These are phyloP conservation scores for Sussaba pulchella DNA, from an alignment of 2,888 invertebrate genomes.

Conservation along the genomic window DNA sequence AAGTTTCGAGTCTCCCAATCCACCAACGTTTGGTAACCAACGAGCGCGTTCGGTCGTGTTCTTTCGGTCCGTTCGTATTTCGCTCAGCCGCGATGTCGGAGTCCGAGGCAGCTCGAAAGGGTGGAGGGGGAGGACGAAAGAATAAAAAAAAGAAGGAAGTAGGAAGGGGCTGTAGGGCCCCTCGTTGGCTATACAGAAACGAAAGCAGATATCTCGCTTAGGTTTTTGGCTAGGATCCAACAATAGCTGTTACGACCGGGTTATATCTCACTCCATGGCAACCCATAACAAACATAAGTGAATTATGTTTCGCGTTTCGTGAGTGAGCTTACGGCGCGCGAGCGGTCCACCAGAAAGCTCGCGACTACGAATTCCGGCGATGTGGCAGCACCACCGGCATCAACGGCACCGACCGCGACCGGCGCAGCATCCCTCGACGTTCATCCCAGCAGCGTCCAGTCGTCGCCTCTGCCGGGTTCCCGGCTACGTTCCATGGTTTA, in stretches of 20 bases:
- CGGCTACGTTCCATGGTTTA: slow-evolving; percentile 76
- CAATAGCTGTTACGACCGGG: slow-evolving; percentile 79
- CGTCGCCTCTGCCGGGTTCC: slow-evolving; percentile 31
- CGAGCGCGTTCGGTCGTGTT: slow-evolving; percentile 19
- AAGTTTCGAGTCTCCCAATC: background rate
- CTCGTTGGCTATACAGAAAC: slow-evolving; percentile 14
- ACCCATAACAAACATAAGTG: slow-evolving; percentile 83
- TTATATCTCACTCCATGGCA: slow-evolving; percentile 82
- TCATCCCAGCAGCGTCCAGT: too few relatives aligned
- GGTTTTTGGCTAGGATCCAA: slow-evolving; percentile 81
- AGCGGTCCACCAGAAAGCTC: slow-evolving; percentile 25
- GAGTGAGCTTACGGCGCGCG: slow-evolving; percentile 13
- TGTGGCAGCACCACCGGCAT: slow-evolving; percentile 1
- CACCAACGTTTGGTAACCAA: slow-evolving; percentile 18
- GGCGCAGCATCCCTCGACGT: too few relatives aligned
- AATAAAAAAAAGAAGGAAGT: too few relatives aligned
- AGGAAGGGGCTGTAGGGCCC: slow-evolving; percentile 23
- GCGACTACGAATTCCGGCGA: background rate
- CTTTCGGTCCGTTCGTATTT: slow-evolving; percentile 20
- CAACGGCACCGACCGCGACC: slow-evolving; percentile 22
- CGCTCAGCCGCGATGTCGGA: slow-evolving; percentile 1
- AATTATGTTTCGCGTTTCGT: slow-evolving; percentile 76
- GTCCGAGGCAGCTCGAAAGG: too few relatives aligned
- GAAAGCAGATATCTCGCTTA: slow-evolving; percentile 62
- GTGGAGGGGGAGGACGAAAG: too few relatives aligned